Base-by-base conservation (phyloP, 2,888 invertebrate species). In the Helobdella robusta region DNA sequence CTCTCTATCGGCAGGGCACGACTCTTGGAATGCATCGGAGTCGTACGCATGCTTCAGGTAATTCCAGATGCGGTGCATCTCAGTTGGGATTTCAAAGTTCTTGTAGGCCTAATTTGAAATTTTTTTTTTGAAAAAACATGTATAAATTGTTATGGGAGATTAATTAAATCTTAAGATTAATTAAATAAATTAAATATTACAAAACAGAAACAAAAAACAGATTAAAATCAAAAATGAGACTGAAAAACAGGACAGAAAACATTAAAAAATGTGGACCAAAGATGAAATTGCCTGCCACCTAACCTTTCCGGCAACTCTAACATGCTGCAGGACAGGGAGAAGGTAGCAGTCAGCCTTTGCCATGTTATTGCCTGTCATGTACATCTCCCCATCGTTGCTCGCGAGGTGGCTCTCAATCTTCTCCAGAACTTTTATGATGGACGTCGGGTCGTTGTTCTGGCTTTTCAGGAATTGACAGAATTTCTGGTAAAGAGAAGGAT, bases 261-360 rank as follows among this genome's bases (percentile, higher is more conserved):
- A n/a, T n/a, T n/a, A n/a, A n/a, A n/a, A n/a, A n/a, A n/a, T n/a
- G n/a, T n/a, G n/a, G n/a, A n/a, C n/a, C n/a, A n/a, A n/a, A n/a
- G n/a, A n/a, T n/a, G n/a, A n/a, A n/a, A n/a, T n/a, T n/a, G n/a
- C n/a, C n/a, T n/a, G n/a, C 52, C 6, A 20, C n/a, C 56, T n/a
- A 67, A 78, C 79, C 73, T 75, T 74, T 76, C 94, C 97, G 72
- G 97, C 95, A 71, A 98, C 92, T 79, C 94, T 87, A 81, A 98
- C 94, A 81, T 99, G 98, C 81, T 98, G 98, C 69, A 98, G 84
- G 72, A 95, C 86, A 65, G 95, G 97, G 91, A 98, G 93, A 74
- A 98, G 84, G 82, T 97, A 95, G 81, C 98, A 98, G 82, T 98
- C 98, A 81, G 97, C 95, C 81, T 97, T 95, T 78, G 95, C 94